These are phyloP conservation scores for Crioceris asparagi DNA, from an alignment of 2,888 invertebrate species.

Conservation along the genomic window DNA sequence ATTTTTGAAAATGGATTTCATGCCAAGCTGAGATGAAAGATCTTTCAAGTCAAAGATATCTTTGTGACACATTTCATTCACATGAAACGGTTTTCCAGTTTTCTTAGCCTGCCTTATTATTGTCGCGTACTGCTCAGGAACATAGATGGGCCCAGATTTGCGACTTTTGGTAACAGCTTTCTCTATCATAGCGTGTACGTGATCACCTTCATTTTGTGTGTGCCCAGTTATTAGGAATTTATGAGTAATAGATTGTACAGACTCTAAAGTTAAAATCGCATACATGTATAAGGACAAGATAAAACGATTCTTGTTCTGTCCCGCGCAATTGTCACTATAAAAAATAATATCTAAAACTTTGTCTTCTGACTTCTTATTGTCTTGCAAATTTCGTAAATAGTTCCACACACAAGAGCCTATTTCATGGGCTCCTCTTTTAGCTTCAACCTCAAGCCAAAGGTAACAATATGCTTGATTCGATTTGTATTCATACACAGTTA, in stretches of 20 bases:
- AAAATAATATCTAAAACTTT: slow-evolving; percentile 10
- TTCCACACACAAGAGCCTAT: slow-evolving; percentile 16
- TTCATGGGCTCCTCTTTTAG: slow-evolving; percentile 24
- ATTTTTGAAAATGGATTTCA: slow-evolving; percentile 1
- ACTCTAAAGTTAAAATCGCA: slow-evolving; percentile 3
- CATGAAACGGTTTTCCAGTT: slow-evolving; percentile 6
- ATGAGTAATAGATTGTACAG: slow-evolving; percentile 7
- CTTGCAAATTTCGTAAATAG: slow-evolving; percentile 6
- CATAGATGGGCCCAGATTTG: slow-evolving; percentile 10
- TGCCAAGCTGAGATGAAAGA: background rate
- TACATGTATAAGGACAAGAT: slow-evolving; percentile 9
- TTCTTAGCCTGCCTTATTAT: slow-evolving; percentile 10
- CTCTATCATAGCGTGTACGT: slow-evolving; percentile 10
- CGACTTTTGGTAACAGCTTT: slow-evolving; percentile 6
- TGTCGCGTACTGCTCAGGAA: slow-evolving; percentile 11
- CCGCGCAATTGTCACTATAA: slow-evolving; percentile 13
- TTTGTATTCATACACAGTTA: slow-evolving; percentile 21
- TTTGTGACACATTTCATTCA: slow-evolving; percentile 3
- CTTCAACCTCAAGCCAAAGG: slow-evolving; percentile 24
- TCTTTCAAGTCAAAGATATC: slow-evolving; percentile 2
- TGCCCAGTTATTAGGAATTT: slow-evolving; percentile 11
- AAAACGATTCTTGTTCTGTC: slow-evolving; percentile 13
- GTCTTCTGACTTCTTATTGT: slow-evolving; percentile 4
- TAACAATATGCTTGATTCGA: slow-evolving; percentile 21
- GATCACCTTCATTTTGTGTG: slow-evolving; percentile 10